These are phyloP conservation scores for Liparis tanakae DNA, from an alignment of 2,797 vertebrate species.

Conservation along the genomic window DNA sequence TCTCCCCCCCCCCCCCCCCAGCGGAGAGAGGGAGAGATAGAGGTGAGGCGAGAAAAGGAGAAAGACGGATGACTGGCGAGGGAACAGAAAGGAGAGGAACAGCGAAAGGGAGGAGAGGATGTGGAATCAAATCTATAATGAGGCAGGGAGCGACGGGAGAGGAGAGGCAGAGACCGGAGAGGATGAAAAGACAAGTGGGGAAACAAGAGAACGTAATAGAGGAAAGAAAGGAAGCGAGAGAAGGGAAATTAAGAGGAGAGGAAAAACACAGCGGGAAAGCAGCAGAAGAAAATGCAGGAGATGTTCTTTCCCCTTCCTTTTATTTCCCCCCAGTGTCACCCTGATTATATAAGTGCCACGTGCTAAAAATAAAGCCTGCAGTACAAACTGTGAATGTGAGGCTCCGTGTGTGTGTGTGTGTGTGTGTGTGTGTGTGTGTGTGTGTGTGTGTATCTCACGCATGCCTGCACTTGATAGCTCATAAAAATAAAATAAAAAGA, in stretches of 20 bases:
- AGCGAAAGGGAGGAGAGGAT: conserved; percentile 22
- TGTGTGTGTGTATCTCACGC: conserved; percentile 47
- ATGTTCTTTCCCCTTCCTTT: conserved; percentile 67
- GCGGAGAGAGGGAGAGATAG: conserved; percentile 1
- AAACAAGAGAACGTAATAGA: conserved; percentile 15
- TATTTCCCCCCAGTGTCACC: conserved; percentile 81
- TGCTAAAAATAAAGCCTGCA: conserved; percentile 94
- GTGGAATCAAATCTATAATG: conserved; percentile 62
- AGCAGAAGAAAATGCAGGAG: conserved; percentile 65
- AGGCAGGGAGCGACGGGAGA: conserved; percentile 31
- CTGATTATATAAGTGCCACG: conserved; percentile 88
- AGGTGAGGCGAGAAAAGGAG: conserved; percentile 24
- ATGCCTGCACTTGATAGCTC: conserved; percentile 63
- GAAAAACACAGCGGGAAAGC: conserved; percentile 37
- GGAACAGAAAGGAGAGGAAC: conserved; percentile 22
- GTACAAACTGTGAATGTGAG: conserved; percentile 76
- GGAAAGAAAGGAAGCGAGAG: conserved; percentile 26
- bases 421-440: conserved; percentile 42
- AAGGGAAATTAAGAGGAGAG: conserved; percentile 12
- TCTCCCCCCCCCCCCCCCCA: not conserved
- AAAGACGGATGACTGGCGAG: conserved; percentile 36
- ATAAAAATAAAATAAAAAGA: conserved; percentile 33
- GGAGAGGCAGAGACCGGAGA: conserved; percentile 7
- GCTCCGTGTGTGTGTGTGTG: conserved; percentile 22
- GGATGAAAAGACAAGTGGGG: conserved; percentile 27